Base-by-base conservation (phyloP, 2,888 invertebrate species). In the Icerya purchasi region DNA sequence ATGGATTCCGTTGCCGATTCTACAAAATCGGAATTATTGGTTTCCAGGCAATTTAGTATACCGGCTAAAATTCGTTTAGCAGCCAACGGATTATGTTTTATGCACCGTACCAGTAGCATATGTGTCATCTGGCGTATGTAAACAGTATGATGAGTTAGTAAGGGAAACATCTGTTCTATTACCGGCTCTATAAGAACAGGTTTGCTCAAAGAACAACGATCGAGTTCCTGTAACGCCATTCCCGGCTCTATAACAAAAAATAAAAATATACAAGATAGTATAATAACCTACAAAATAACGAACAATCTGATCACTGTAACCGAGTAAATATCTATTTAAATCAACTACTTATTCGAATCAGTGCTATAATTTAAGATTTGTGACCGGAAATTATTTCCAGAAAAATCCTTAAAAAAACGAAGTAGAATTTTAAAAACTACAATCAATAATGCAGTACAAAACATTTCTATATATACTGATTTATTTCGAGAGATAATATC, bases 11-110 rank as follows among this genome's bases (percentile, higher is more conserved):
- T 75, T 24, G 86, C 83, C 0, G 84, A 81, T 65, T 79, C 78
- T 0, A 86, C 80, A 50, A 93, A 78, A 63, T 88, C 87, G 0
- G 86, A 82, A 69, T 86, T 82, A 53, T 78, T 76, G 62, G 83
- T 84, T 65, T 88, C 83, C 60, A 94, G 74, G 69, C 91, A 89
- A 66, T 85, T 81, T 60, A 91, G 76, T 67, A 87, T 83, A 0
- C 84, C 81, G 53, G 84, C 81, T 1, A 91, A 72, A 61, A 78
- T 77, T 0, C 77, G 73, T 56, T 71, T 69, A 1, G 71, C 71
- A 59, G 72, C 69, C 1, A 73, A 72, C 1, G 83, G 83, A 69
- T 80, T 79, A 67, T 83, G 78, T 65, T 83, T 81, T 23, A 87
- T 71, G 67, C 83, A 79, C 62, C 84, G 74, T 52, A 84, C 78